These are phyloP conservation scores for Colossoma macropomum DNA, from an alignment of 2,113 vertebrate species.

Conservation along the genomic window DNA sequence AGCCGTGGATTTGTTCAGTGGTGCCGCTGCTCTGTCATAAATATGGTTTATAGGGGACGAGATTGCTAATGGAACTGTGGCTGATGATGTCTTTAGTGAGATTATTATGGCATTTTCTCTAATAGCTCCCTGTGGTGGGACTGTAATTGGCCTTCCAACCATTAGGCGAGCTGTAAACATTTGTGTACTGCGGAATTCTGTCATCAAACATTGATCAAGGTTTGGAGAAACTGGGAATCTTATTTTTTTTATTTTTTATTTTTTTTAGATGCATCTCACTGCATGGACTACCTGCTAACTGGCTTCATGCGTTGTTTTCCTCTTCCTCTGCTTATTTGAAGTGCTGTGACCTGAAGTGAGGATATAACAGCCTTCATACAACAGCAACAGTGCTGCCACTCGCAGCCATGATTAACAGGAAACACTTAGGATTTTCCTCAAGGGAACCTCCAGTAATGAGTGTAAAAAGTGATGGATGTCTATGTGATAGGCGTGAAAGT, in stretches of 20 bases:
- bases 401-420: neutral
- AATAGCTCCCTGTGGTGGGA: slow-evolving; percentile 22
- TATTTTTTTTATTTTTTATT: neutral
- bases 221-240: neutral
- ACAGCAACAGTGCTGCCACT: neutral
- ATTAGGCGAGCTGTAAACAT: slow-evolving; percentile 10
- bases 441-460: slow-evolving; percentile 18
- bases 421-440: neutral
- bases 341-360: neutral
- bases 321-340: neutral
- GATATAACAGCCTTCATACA: neutral
- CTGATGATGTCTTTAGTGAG: slow-evolving; percentile 31
- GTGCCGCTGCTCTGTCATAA: slow-evolving; percentile 1
- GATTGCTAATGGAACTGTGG: neutral
- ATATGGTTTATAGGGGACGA: slow-evolving; percentile 1
- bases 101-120: slow-evolving; percentile 10
- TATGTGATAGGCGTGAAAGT: slow-evolving; percentile 9
- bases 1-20: slow-evolving; percentile 21
- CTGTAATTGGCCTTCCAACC: slow-evolving; percentile 32
- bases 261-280: neutral
- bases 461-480: neutral
- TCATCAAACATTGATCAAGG: slow-evolving; percentile 25
- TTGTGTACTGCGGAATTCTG: slow-evolving; percentile 19
- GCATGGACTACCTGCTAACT: neutral
- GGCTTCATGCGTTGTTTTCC: neutral